Percentiles rank a stretch among this genome's conserved stretches.
phyloP scores from a whole-genome alignment of 2,797 vertebrate species.

The Malacoctenus gilli region DNA sequence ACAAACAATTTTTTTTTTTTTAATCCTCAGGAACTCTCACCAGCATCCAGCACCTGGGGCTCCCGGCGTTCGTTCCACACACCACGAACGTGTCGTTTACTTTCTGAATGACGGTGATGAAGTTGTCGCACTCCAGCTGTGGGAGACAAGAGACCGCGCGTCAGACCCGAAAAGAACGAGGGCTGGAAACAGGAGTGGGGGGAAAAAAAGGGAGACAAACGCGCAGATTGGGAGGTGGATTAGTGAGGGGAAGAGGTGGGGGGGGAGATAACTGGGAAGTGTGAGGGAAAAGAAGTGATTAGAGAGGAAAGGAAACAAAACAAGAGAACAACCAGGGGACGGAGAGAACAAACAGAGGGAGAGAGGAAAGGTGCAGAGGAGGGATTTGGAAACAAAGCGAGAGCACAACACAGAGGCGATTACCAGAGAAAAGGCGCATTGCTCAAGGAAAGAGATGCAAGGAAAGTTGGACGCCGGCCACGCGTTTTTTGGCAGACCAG shows the following conservation, averaged over 20 bases:
- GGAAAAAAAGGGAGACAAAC: conserved; percentile 28
- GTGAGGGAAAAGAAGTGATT: conserved; percentile 28
- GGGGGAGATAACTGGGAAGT: background rate
- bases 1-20: no score
- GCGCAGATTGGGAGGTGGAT: conserved; percentile 24
- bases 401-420: conserved; percentile 30
- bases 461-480: conserved; percentile 45
- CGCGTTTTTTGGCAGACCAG: conserved; percentile 41
- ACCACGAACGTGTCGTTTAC: conserved; percentile 81
- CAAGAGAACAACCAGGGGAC: conserved; percentile 6
- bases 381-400: conserved; percentile 34
- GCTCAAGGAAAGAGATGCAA: conserved; percentile 19
- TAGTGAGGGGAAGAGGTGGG: background rate
- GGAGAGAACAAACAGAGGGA: conserved; percentile 6
- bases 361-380: conserved; percentile 34
- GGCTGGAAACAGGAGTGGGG: background rate
- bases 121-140: conserved; percentile 85
- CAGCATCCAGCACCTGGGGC: conserved; percentile 86
- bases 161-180: conserved; percentile 7
- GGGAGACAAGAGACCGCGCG: conserved; percentile 38
- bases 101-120: conserved; percentile 86
- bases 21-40: conserved; percentile 69
- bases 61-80: conserved; percentile 84
- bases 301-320: conserved; percentile 10
- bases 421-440: conserved; percentile 19